A percentile compares a stretch with the other conserved stretches of the same genome.
phyloP scores from a whole-genome alignment of 2,113 vertebrate species.

The Fulica atra region DNA sequence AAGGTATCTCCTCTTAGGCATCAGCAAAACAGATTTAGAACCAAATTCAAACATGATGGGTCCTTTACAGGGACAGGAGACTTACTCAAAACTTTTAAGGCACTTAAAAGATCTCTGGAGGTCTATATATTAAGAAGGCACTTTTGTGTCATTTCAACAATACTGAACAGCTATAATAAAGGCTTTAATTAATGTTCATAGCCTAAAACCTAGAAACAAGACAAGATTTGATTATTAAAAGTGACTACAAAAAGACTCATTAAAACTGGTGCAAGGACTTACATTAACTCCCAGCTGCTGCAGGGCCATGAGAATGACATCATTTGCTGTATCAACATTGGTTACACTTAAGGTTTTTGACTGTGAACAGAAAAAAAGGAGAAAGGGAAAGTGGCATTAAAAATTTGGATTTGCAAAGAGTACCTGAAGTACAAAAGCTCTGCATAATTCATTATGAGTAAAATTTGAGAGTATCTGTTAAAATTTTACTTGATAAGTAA shows the following conservation, averaged over 20 bases:
- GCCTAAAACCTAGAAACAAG: neutral
- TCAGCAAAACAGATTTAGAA: neutral
- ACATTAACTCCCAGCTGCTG: conserved; percentile 90
- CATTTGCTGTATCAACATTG: conserved; percentile 86
- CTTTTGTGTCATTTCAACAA: neutral
- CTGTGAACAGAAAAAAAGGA: conserved; percentile 72
- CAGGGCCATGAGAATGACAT: conserved; percentile 88
- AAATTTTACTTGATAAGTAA: conserved; percentile 6
- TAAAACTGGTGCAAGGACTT: conserved; percentile 65
- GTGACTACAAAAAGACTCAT: neutral
- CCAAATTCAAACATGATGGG: neutral
- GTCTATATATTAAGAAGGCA: neutral
- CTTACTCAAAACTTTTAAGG: neutral
- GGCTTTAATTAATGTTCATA: neutral
- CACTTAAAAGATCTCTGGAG: neutral
- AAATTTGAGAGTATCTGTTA: neutral
- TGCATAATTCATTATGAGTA: neutral
- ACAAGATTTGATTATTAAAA: neutral
- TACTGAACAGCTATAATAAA: neutral
- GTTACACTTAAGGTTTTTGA: conserved; percentile 89
- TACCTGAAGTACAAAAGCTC: neutral
- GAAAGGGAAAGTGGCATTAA: conserved; percentile 19
- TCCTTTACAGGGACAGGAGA: neutral
- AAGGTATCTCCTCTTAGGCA: neutral
- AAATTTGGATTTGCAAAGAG: conserved; percentile 7